Evolutionary conservation across 2,113 vertebrate genomes (phyloP), one percentile per base, ranked within the genome.

Genomic region (Arizona elegans): DNA sequence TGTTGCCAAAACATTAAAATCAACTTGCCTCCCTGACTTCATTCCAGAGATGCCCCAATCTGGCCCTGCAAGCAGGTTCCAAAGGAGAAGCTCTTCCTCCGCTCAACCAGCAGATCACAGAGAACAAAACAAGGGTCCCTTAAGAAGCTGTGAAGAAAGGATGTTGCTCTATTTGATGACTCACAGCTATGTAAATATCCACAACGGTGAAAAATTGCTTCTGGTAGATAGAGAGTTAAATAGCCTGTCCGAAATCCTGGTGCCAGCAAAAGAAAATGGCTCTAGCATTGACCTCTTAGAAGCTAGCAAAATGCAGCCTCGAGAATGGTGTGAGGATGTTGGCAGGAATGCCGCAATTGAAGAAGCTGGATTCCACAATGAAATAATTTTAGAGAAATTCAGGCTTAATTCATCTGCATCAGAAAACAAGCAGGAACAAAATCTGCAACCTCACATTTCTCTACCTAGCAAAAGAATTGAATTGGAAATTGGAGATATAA

Each of bases 161-260:
- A 94, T 99, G 6, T 90, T 98, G 91, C 97, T 97, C 96, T 97
- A 99, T 86, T 55, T 99, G 94, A 98, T 98, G 98, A 98, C 98
- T 33, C 98, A 98, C 93, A 99, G 99, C 97, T 99, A 98, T 92
- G 96, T 99, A 94, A 98, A 99, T 89, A 96, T 97, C 90, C 98
- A 97, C 8, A 97, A 98, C 26, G 99, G 99, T 89, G 98, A 98
- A 92, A 98, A 97, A 29, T 90, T 99, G 94, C 98, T 99, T 70
- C 93, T 99, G 6, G 96, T 99, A 3, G 98, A 99, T 91, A 96
- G 96, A 10, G 97, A 98, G 90, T 29, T 98, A 93, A 96, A 3
- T n/a, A 92, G 12, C 50, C 87, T 97, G 52, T 17, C 96, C 1
- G 93, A 96, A 94, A 65, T 91, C 59, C 91, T 97, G 62, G 59